Evolutionary conservation across 92 coral and sea anemone species (phyloP).

Genomic region (Nematostella vectensis): DNA sequence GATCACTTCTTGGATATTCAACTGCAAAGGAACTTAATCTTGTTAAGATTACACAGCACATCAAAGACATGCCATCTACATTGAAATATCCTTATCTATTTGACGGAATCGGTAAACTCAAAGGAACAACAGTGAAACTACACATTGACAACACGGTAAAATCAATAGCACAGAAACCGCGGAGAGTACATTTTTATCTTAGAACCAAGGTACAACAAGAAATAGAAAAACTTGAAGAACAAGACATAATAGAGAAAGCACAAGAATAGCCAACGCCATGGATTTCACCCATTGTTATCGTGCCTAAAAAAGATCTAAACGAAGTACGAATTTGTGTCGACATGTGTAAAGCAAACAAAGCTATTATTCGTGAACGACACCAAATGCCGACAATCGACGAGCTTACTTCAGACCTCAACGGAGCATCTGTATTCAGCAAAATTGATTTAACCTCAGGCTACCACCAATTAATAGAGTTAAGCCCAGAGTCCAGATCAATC

Average conservation of each 20-base stretch:
- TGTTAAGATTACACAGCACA: no score
- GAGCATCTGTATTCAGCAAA: constrained; percentile 43
- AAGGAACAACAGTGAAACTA: constrained; percentile 22
- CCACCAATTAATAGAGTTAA: constrained; percentile 42
- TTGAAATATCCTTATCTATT: constrained; percentile 35
- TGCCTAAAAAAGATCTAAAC: constrained; percentile 36
- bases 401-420: constrained; percentile 29
- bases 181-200: constrained; percentile 37
- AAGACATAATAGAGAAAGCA: constrained; percentile 39
- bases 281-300: constrained; percentile 49
- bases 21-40: no score
- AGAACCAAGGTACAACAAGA: constrained; percentile 35
- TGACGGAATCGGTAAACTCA: constrained; percentile 42
- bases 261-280: constrained; percentile 43
- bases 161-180: constrained; percentile 35
- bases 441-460: constrained; percentile 41
- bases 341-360: constrained; percentile 39
- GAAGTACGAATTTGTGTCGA: constrained; percentile 41
- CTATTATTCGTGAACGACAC: constrained; percentile 39
- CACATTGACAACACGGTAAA: constrained; percentile 36
- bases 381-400: constrained; percentile 43
- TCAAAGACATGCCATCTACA: no score
- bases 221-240: constrained; percentile 25
- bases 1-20: no score
- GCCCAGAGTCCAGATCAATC: constrained; percentile 21